Percentiles rank a stretch among this genome's conserved stretches.
These are phyloP conservation scores for Cyanistes caeruleus DNA, from an alignment of 2,113 vertebrate species.

Conservation along the genomic window DNA sequence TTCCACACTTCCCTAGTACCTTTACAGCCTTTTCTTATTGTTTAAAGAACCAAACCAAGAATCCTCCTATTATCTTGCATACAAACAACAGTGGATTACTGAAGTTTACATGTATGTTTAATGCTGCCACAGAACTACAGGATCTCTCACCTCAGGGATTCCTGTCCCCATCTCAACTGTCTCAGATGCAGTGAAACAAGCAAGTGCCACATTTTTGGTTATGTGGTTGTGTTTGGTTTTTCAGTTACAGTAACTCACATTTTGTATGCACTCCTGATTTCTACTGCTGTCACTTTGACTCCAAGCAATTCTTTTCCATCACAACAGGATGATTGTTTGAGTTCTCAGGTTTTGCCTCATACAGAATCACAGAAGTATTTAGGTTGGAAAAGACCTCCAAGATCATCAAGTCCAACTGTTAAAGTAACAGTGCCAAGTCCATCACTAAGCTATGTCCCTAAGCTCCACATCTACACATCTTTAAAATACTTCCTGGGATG, in stretches of 20 bases:
- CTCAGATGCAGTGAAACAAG: not conserved
- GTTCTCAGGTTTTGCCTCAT: not conserved
- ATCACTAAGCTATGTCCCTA: not conserved
- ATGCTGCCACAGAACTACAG: not conserved
- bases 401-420: not conserved
- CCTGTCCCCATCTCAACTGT: not conserved
- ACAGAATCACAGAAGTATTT: not conserved
- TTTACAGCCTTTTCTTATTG: not conserved
- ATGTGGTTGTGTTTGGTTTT: not conserved
- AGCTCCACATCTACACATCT: not conserved
- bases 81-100: not conserved
- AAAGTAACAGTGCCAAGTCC: not conserved
- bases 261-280: not conserved
- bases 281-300: not conserved
- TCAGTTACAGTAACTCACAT: not conserved
- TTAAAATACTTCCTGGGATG: not conserved
- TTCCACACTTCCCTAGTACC: not conserved
- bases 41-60: not conserved
- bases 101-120: not conserved
- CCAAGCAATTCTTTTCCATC: not conserved
- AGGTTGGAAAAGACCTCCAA: not conserved
- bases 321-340: not conserved
- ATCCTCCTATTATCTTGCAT: not conserved
- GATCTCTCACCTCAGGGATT: not conserved
- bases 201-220: not conserved